Base-by-base conservation (phyloP, 2,888 invertebrate species). In the Yponomeuta evonymella region DNA sequence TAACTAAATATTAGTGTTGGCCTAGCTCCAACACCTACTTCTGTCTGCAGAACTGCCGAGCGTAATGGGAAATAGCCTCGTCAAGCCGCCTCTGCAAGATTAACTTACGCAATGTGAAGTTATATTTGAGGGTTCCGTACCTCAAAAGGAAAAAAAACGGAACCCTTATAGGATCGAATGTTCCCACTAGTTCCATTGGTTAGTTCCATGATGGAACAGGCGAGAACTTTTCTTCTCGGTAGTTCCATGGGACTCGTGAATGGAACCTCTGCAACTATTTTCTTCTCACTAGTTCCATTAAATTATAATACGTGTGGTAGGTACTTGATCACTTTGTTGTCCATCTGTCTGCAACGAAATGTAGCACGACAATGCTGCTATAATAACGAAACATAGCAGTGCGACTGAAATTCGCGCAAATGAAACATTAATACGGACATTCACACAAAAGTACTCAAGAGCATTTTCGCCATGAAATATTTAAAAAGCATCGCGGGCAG, bases 1-100 rank as follows among this genome's bases (percentile, higher is more conserved):
- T 79, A 78, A 79, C 81, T 81, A 81, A 83, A 83, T 82, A 83
- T 86, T 84, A 82, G 74, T 78, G 77, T 80, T 89, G 88, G 89
- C 80, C 70, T 69, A 62, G 30, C 72, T 83, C 88, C 88, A 88
- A 80, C 77, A 23, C 23, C 23, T 23, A 23, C 23, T 23, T 23
- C 23, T 77, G 74, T 75, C 73, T 82, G 82, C 85, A 64, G 85
- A 85, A 84, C 73, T 72, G 74, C 77, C 84, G 86, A 85, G 87
- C 86, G 82, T 85, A 79, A 81, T 77, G 76, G 79, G 77, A 82
- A 76, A 75, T 79, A 80, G 79, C 78, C 80, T 81, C 80, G 82
- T 79, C 76, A 75, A 75, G 78, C 80, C 76, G 79, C 80, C 77
- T 81, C 78, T 71, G 76, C 72, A 30, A 62, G 62, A 51, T 48